phyloP scores from a whole-genome alignment of 2,113 vertebrate species.

The Balaenoptera acutorostrata region DNA sequence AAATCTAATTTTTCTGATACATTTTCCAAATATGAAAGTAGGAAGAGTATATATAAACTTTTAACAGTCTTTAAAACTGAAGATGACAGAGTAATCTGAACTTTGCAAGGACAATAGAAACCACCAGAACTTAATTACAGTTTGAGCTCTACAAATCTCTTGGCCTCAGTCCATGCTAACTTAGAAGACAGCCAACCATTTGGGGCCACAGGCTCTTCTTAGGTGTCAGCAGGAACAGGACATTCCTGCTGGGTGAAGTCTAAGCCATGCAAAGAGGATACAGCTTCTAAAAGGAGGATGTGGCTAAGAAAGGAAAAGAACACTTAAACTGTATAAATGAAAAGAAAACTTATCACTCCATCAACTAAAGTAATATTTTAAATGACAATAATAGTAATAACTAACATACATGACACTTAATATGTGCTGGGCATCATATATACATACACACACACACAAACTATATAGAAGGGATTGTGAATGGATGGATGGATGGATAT shows the following conservation, averaged over 20 bases:
- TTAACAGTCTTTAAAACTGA: not conserved
- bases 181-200: not conserved
- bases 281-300: not conserved
- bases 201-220: not conserved
- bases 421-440: not conserved
- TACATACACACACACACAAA: not conserved
- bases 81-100: not conserved
- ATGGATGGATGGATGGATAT: not conserved
- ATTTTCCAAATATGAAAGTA: not conserved
- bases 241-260: conserved; percentile 22
- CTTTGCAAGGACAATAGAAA: not conserved
- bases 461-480: not conserved
- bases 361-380: conserved; percentile 19
- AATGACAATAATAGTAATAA: not conserved
- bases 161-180: not conserved
- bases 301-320: conserved; percentile 26
- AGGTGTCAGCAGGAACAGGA: not conserved
- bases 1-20: not conserved
- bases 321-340: not conserved
- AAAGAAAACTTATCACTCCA: not conserved
- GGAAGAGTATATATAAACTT: not conserved
- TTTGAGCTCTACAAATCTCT: not conserved
- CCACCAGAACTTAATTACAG: not conserved
- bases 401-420: not conserved
- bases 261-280: not conserved